Percentiles rank a stretch among this genome's conserved stretches.
phyloP scores from a whole-genome alignment of 2,113 vertebrate genomes.

The Pangasianodon gigas region DNA sequence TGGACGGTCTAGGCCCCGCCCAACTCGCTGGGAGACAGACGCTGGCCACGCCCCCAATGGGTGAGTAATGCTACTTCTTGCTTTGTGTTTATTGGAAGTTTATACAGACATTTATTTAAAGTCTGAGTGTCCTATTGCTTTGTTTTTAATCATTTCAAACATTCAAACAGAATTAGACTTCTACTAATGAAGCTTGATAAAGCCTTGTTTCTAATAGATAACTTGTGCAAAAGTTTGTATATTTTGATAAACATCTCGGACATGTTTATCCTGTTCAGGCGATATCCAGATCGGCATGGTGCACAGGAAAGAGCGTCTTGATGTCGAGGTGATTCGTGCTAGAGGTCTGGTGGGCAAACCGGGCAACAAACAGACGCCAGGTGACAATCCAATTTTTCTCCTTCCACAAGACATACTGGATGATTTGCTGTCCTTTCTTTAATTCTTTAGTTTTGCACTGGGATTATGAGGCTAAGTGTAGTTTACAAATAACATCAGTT shows the following conservation, averaged over 20 bases:
- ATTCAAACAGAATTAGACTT: too few species aligned
- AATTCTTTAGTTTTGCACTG: not conserved
- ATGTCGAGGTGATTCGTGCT: conserved; percentile 96
- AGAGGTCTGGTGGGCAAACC: conserved; percentile 97
- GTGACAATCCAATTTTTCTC: conserved; percentile 62
- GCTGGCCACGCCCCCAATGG: conserved; percentile 94
- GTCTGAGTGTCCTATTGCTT: not conserved
- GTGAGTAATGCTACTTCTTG: conserved; percentile 68
- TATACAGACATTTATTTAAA: not conserved
- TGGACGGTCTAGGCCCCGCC: conserved; percentile 92
- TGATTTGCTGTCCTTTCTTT: not conserved
- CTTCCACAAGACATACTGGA: not conserved
- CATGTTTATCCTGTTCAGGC: conserved; percentile 70
- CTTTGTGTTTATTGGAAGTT: not conserved
- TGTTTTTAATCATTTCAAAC: not conserved
- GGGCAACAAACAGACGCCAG: conserved; percentile 98
- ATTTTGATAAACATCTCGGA: not conserved
- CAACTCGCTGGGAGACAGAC: conserved; percentile 96
- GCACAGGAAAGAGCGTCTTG: conserved; percentile 94
- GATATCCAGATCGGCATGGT: conserved; percentile 99
- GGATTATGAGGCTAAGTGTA: not conserved
- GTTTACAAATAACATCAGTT: not conserved
- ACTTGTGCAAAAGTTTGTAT: not conserved
- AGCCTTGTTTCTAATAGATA: not conserved
- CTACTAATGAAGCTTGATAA: too few species aligned